Conservation (phyloP, 2,797 vertebrate genomes). For the Melanotaenia trifasciata region DNA sequence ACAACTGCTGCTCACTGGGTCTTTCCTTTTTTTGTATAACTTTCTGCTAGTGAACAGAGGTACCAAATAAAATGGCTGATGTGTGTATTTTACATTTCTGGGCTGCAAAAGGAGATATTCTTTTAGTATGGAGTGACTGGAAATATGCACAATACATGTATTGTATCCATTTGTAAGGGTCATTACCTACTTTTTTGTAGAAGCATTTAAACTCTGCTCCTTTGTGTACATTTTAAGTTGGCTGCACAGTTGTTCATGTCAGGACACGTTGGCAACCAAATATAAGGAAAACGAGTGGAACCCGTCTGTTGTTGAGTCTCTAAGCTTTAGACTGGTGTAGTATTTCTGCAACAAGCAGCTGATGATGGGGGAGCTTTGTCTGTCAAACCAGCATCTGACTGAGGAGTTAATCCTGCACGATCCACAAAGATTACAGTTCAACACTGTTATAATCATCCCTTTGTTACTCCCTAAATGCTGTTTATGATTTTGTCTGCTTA, state of each 20-base stretch:
- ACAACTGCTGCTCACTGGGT: too few species aligned
- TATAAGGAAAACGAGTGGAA: slow-evolving; percentile 60
- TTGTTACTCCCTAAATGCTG: slow-evolving; percentile 1
- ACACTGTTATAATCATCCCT: slow-evolving; percentile 39
- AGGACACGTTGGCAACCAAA: slow-evolving; percentile 31
- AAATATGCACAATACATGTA: background rate
- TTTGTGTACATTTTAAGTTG: background rate
- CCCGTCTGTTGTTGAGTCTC: slow-evolving; percentile 55
- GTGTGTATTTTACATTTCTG: background rate
- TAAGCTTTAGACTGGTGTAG: slow-evolving; percentile 64
- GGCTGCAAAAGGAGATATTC: background rate
- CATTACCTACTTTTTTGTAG: background rate
- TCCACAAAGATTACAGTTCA: slow-evolving; percentile 71
- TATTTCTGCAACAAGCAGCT: slow-evolving; percentile 64
- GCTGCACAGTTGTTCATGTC: slow-evolving; percentile 19
- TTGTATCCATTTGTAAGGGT: background rate
- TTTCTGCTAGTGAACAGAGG: too few species aligned
- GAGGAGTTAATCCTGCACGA: slow-evolving; percentile 71
- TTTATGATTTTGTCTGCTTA: slow-evolving; percentile 16
- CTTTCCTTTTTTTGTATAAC: too few species aligned
- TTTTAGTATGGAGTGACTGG: background rate
- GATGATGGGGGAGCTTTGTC: slow-evolving; percentile 65
- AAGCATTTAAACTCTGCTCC: background rate
- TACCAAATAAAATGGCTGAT: too few species aligned
- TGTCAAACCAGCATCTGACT: slow-evolving; percentile 60